Conservation (phyloP, 2,113 vertebrate species). For the Hippotragus niger region DNA sequence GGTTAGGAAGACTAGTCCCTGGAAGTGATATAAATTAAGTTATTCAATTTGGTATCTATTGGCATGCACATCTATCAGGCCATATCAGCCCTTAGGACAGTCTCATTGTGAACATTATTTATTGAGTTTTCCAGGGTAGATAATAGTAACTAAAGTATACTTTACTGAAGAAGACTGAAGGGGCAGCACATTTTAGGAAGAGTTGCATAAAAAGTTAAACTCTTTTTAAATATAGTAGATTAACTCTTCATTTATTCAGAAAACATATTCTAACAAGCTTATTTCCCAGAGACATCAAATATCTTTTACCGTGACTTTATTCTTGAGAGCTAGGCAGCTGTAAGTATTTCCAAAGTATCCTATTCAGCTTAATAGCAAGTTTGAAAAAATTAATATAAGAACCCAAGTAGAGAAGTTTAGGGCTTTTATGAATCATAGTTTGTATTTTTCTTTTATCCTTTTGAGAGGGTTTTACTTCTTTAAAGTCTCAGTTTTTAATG, state of each 20-base stretch:
- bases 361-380: neutral
- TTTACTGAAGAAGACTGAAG: neutral
- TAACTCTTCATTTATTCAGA: slow-evolving; percentile 1
- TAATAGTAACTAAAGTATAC: neutral
- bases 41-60: neutral
- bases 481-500: slow-evolving; percentile 9
- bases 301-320: slow-evolving; percentile 7
- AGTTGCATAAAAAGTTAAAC: slow-evolving; percentile 20
- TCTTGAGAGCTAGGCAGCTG: neutral
- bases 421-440: neutral
- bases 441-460: slow-evolving; percentile 29
- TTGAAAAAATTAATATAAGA: neutral
- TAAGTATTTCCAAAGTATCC: neutral
- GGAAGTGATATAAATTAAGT: neutral
- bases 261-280: neutral
- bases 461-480: slow-evolving; percentile 28
- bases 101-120: neutral
- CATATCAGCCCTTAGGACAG: neutral
- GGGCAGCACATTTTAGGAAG: neutral
- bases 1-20: neutral
- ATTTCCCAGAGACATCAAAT: neutral
- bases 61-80: neutral
- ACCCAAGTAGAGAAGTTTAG: neutral
- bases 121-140: slow-evolving; percentile 5
- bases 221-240: neutral